A percentile compares a stretch with the other conserved stretches of the same genome.
phyloP scores from a whole-genome alignment of 1,140 invertebrate genomes.

The Paracyclopina nana region DNA sequence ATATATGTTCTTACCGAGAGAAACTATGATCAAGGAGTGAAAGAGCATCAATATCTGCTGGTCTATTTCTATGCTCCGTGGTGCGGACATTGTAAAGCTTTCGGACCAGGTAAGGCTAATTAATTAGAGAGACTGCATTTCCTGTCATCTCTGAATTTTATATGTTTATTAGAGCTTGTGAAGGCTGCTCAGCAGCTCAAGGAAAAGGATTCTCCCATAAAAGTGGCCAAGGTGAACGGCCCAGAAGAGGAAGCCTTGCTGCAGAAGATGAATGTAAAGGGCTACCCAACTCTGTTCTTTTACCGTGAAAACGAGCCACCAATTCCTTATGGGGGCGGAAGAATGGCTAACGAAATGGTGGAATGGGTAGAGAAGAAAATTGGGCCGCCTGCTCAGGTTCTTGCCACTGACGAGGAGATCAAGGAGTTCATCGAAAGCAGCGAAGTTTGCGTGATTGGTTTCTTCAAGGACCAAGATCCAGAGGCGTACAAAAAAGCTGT shows the following conservation, averaged over 20 bases:
- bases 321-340: constrained; percentile 41
- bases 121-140: too few relatives aligned
- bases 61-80: constrained; percentile 71
- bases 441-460: constrained; percentile 69
- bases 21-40: constrained; percentile 59
- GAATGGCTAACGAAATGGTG: constrained; percentile 15
- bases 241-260: constrained; percentile 78
- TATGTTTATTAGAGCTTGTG: too few relatives aligned
- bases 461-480: constrained; percentile 63
- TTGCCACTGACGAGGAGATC: constrained; percentile 55
- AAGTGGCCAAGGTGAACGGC: constrained; percentile 89
- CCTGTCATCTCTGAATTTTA: too few relatives aligned
- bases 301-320: constrained; percentile 38
- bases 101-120: too few relatives aligned
- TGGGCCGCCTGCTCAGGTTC: constrained; percentile 51
- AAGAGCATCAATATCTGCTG: constrained; percentile 55
- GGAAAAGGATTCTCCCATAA: constrained; percentile 55
- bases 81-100: constrained; percentile 29
- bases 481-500: constrained; percentile 62
- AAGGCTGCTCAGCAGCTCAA: constrained; percentile 70
- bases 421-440: constrained; percentile 59
- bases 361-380: constrained; percentile 15
- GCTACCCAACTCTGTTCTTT: background rate
- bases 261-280: constrained; percentile 54
- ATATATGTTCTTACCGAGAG: constrained; percentile 68